Base-by-base conservation (phyloP, 2,888 invertebrate genomes). In the Drosophila barbarae region DNA sequence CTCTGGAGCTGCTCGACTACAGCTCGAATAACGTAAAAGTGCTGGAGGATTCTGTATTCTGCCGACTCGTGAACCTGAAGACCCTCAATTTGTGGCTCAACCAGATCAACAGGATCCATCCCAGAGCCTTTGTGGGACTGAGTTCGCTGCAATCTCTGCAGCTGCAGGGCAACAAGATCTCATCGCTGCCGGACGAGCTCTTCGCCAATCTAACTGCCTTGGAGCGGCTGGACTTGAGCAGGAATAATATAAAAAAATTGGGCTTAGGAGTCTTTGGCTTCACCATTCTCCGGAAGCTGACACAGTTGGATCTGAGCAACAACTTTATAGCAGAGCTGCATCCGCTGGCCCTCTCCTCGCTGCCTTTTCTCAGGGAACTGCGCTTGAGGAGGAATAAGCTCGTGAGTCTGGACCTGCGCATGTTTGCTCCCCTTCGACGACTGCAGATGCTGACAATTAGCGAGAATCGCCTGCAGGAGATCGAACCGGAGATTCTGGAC, bases 21-120 rank as follows among this genome's bases (percentile, higher is more conserved):
- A 87, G 81, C 32, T 77, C 78, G 0, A 89, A 89, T 41, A 74
- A 88, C 67, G 76, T 89, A 0, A 64, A 64, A 7, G 36, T 53
- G 3, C 63, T 88, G 15, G 58, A 63, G 0, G 67, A 70, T 4
- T 56, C 63, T 3, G 74, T 81, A 0, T 88, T 89, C 47, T 57
- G 66, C 36, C 56, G 81, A 9, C 59, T 89, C 9, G 34, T 34
- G 0, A 69, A 74, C 5, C 66, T 89, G 0, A 73, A 76, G 60
- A 73, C 60, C 3, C 75, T 89, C 0, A 82, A 88, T 44, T 57
- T 89, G 1, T 83, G 85, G 34, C 61, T 71, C 2, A 89, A 89
- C 65, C 76, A 72, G 15, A 66, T 89, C 4, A 72, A 21, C 5
- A 53, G 49, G 4, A 71, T 89, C 5, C 69, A 80, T 4, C 36